Base-by-base conservation (phyloP, 2,797 vertebrate genomes). In the Craterocephalus amniculus region DNA sequence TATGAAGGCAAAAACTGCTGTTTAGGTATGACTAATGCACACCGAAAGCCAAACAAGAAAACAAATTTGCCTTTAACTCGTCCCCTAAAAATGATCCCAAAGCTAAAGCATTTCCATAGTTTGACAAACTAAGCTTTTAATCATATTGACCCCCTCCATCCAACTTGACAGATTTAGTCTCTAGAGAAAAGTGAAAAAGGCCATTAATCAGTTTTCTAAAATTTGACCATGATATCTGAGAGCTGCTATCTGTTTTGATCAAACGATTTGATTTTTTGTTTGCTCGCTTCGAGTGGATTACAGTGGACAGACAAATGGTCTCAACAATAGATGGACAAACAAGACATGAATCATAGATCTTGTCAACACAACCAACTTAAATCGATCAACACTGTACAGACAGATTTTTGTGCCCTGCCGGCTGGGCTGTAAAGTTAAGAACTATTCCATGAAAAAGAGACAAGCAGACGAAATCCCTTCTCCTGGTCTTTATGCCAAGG, bases 301-400 rank as follows among this genome's bases (percentile, higher is more conserved):
- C 4, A 58, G 40, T 12, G 20, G 27, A 40, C 31, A 65, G 27
- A 78, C 71, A 34, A 55, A 35, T 31, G 26, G 40, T 45, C 3
- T 3, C 35, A 76, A 24, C 4, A 14, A 76, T 59, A 27, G 57
- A 66, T 22, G 36, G 43, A 64, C 35, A 61, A 70, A 78, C 65
- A 67, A 72, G 62, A 51, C 36, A 24, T 0, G 29, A 74, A 83
- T 67, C 31, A 81, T 78, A 82, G 67, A 72, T 81, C 67, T 48
- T 57, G 31, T n/a, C 60, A 26, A 3, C 70, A 71, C 54, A 74
- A 58, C 56, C 34, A 36, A 6, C 22, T 51, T 76, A 62, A 68
- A 63, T 74, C 56, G 18, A 45, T 83, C 58, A 26, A 55, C 43
- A 56, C 40, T 27, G 59, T 31, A 16, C 31, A 51, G 22, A 58